These are phyloP conservation scores for Eulemur macaco DNA, from an alignment of 2,113 vertebrate genomes.

Conservation along the genomic window DNA sequence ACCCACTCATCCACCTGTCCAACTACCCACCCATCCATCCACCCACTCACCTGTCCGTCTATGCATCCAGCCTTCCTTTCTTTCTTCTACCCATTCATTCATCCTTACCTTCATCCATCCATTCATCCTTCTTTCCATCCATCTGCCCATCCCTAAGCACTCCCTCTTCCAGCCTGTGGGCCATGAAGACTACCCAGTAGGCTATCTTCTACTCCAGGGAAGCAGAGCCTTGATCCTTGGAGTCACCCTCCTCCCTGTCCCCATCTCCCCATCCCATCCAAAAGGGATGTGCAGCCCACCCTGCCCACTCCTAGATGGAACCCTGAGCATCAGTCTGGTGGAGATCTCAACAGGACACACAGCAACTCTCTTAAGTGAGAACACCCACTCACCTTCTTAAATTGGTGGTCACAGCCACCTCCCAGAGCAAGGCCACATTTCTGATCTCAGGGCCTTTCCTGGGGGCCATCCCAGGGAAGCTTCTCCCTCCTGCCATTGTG, in stretches of 20 bases:
- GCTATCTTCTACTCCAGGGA: background rate
- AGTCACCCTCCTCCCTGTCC: too few species aligned
- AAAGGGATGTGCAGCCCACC: background rate
- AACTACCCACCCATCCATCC: background rate
- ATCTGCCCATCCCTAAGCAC: fast-evolving
- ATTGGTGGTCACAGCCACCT: background rate
- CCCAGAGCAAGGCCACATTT: fast-evolving
- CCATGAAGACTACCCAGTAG: fast-evolving
- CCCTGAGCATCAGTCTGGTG: background rate
- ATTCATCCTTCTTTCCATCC: background rate
- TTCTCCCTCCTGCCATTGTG: fast-evolving
- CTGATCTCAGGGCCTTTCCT: too few species aligned
- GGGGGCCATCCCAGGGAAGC: background rate
- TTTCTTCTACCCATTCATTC: background rate
- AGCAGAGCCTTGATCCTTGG: background rate
- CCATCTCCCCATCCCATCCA: background rate
- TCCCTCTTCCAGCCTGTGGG: too few species aligned
- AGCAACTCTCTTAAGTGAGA: background rate
- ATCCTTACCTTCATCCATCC: background rate
- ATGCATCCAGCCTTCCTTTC: background rate
- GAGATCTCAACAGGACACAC: background rate
- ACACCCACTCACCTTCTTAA: background rate
- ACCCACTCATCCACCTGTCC: too few species aligned
- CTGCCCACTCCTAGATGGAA: background rate
- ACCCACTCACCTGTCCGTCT: fast-evolving